These are phyloP conservation scores for Serranus cabrilla DNA, from an alignment of 2,797 vertebrate species.

Conservation along the genomic window DNA sequence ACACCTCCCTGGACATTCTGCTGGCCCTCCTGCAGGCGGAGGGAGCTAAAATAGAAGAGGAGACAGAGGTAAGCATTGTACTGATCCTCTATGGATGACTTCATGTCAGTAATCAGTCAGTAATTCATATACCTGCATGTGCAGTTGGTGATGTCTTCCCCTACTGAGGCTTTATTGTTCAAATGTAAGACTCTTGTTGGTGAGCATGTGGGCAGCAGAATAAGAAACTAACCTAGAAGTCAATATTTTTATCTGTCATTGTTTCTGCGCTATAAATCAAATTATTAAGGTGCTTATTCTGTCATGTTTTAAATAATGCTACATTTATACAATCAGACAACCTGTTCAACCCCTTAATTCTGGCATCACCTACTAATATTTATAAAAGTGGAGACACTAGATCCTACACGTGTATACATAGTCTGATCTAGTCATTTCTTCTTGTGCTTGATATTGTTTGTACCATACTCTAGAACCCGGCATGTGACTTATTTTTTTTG, in stretches of 20 bases:
- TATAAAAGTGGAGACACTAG: no score
- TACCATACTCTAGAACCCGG: no score
- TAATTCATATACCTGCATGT: conserved; percentile 32
- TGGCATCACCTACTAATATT: no score
- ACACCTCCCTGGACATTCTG: conserved; percentile 92
- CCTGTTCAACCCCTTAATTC: no score
- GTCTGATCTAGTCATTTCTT: no score
- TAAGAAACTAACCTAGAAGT: neutral
- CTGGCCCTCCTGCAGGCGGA: conserved; percentile 95
- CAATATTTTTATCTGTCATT: neutral
- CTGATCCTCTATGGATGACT: conserved; percentile 21
- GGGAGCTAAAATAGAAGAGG: conserved; percentile 98
- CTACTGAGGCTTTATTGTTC: conserved; percentile 26
- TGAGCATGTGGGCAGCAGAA: neutral
- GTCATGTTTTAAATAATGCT: neutral
- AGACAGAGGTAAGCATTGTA: conserved; percentile 92
- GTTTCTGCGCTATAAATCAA: neutral
- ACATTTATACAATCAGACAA: no score
- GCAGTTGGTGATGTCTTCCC: neutral
- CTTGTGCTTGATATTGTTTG: no score
- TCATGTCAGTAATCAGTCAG: conserved; percentile 12
- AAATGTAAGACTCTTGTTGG: neutral
- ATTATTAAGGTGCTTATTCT: neutral
- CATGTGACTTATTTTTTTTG: no score
- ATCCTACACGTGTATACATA: no score